Percentiles rank a stretch among this genome's conserved stretches.
Evolutionary conservation across 1,140 invertebrate genomes (phyloP).

Genomic region (Pristionchus pacificus): DNA sequence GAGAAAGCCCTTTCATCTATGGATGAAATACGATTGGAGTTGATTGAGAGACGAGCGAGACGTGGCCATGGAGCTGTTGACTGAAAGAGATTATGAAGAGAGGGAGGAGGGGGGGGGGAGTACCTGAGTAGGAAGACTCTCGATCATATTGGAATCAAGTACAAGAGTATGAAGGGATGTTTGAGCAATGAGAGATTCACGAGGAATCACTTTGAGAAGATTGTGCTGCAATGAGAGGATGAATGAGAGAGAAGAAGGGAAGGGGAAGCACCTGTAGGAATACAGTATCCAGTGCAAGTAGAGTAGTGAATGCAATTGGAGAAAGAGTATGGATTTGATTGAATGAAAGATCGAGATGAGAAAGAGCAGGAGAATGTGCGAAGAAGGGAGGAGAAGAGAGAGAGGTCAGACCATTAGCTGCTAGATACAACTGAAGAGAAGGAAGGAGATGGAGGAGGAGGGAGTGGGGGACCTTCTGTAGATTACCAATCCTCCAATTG

Average conservation of each 20-base stretch:
- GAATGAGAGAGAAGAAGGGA: background rate
- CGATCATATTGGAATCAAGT: slow-evolving; percentile 24
- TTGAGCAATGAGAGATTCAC: background rate
- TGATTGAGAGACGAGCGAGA: background rate
- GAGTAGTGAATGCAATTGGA: slow-evolving; percentile 14
- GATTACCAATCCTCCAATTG: background rate
- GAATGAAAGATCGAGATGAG: slow-evolving; percentile 28
- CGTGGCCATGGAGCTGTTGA: background rate
- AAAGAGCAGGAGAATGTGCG: slow-evolving; percentile 15
- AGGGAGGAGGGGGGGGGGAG: slow-evolving; percentile 1
- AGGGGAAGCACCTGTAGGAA: slow-evolving; percentile 30
- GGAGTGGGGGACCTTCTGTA: background rate
- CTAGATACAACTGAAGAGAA: background rate
- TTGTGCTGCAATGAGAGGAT: slow-evolving; percentile 21
- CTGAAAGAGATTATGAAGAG: background rate
- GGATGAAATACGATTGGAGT: background rate
- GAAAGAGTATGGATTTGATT: slow-evolving; percentile 20
- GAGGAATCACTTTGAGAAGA: slow-evolving; percentile 16
- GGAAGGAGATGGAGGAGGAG: too few relatives aligned
- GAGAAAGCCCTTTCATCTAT: slow-evolving; percentile 8
- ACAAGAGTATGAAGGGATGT: slow-evolving; percentile 21
- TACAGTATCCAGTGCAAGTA: slow-evolving; percentile 22
- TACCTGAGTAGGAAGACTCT: slow-evolving; percentile 14
- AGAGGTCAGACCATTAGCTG: background rate
- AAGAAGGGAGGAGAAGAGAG: slow-evolving; percentile 7